A percentile compares a stretch with the other conserved stretches of the same genome.
phyloP scores from a whole-genome alignment of 2,797 vertebrate genomes.

The Melanotaenia boesemani region DNA sequence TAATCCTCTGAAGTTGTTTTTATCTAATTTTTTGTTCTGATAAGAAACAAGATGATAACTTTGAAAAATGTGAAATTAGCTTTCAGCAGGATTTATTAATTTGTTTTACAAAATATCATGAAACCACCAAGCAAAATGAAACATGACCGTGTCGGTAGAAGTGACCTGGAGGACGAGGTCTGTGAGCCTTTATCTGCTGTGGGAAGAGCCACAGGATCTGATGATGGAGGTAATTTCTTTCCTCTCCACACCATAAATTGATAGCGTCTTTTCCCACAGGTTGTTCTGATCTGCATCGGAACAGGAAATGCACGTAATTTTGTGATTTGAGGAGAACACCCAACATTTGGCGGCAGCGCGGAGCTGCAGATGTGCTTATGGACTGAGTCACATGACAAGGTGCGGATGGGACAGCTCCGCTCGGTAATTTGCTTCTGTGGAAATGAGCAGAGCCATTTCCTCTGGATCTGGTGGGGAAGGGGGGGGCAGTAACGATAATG shows the following conservation, averaged over 20 bases:
- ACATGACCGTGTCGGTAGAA: no score
- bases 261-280: conserved; percentile 58
- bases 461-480: conserved; percentile 42
- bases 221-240: conserved; percentile 25
- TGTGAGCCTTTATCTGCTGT: no score
- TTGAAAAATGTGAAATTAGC: no score
- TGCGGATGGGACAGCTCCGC: conserved; percentile 18
- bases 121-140: no score
- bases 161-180: no score
- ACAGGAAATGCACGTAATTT: conserved; percentile 53
- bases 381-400: conserved; percentile 36
- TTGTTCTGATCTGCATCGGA: conserved; percentile 25
- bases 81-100: no score
- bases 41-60: no score
- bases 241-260: conserved; percentile 12
- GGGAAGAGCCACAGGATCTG: conserved; percentile 20
- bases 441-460: conserved; percentile 79
- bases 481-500: conserved; percentile 44
- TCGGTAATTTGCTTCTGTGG: conserved; percentile 68
- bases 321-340: conserved; percentile 45
- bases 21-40: no score
- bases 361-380: conserved; percentile 22
- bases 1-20: no score
- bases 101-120: no score
- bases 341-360: conserved; percentile 18